A percentile compares a stretch with the other conserved stretches of the same genome.
Conservation (phyloP, 2,797 vertebrate genomes). For the Mionectes olivaceus region DNA sequence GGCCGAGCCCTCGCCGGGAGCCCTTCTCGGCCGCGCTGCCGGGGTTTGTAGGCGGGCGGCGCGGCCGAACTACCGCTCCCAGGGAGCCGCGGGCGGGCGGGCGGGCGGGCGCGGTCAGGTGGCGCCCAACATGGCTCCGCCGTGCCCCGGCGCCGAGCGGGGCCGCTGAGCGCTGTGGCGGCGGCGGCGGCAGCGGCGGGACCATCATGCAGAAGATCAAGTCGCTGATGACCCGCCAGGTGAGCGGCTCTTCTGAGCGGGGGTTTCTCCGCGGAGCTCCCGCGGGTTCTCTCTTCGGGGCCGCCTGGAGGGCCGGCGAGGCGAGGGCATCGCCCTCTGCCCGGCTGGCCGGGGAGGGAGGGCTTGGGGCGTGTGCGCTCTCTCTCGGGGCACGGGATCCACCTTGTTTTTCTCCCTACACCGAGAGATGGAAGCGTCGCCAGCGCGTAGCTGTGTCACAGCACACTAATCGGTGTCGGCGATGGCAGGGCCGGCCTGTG, state of each 20-base stretch:
- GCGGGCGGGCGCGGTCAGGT: slow-evolving; percentile 77
- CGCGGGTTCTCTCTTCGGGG: neutral
- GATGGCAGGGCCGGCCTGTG: neutral
- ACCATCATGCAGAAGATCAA: slow-evolving; percentile 96
- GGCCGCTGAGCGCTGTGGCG: neutral
- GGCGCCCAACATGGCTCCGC: slow-evolving; percentile 87
- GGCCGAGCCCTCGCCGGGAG: accelerated
- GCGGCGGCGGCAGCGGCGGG: too few relatives aligned
- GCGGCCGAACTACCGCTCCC: slow-evolving; percentile 82
- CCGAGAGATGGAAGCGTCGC: neutral
- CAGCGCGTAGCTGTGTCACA: neutral
- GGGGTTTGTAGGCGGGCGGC: slow-evolving; percentile 50
- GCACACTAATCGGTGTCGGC: too few relatives aligned
- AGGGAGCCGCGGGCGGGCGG: slow-evolving; percentile 23
- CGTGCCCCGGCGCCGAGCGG: neutral
- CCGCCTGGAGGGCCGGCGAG: neutral
- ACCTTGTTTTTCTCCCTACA: neutral
- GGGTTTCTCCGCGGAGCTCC: accelerated
- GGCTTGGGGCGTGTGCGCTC: accelerated
- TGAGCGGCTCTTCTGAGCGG: slow-evolving; percentile 62
- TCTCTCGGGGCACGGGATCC: neutral
- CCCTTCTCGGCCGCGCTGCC: neutral
- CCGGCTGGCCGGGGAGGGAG: neutral
- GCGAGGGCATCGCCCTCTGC: neutral
- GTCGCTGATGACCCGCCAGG: slow-evolving; percentile 96